Conservation (phyloP, 2,113 vertebrate genomes). For the Balaeniceps rex region DNA sequence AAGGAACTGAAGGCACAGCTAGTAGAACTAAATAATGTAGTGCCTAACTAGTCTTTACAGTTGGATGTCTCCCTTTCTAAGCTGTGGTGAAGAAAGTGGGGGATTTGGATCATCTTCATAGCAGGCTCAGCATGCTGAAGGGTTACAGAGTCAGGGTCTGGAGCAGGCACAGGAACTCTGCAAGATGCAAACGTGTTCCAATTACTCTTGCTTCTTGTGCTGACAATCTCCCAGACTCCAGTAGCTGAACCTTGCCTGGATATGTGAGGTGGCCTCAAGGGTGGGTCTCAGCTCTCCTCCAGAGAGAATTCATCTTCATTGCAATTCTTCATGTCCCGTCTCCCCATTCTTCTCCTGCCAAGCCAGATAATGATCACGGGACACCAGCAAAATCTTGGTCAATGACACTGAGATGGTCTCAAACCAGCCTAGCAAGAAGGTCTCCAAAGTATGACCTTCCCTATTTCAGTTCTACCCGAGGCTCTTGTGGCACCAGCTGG, state of each 20-base stretch:
- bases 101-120: neutral
- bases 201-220: neutral
- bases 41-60: neutral
- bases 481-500: neutral
- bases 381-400: neutral
- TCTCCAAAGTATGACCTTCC: neutral
- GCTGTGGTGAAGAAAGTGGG: neutral
- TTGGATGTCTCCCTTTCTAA: neutral
- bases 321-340: neutral
- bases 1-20: neutral
- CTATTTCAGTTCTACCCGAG: neutral
- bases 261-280: neutral
- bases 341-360: neutral
- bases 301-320: neutral
- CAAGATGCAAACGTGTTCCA: neutral
- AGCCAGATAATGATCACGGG: rapidly evolving
- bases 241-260: neutral
- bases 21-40: neutral
- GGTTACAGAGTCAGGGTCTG: neutral
- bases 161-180: neutral
- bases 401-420: neutral
- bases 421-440: neutral
- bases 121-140: neutral
- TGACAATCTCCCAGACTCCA: neutral
- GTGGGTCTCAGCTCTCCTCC: neutral